Conservation (phyloP, 2,113 vertebrate genomes). For the Nyctereutes procyonoides region DNA sequence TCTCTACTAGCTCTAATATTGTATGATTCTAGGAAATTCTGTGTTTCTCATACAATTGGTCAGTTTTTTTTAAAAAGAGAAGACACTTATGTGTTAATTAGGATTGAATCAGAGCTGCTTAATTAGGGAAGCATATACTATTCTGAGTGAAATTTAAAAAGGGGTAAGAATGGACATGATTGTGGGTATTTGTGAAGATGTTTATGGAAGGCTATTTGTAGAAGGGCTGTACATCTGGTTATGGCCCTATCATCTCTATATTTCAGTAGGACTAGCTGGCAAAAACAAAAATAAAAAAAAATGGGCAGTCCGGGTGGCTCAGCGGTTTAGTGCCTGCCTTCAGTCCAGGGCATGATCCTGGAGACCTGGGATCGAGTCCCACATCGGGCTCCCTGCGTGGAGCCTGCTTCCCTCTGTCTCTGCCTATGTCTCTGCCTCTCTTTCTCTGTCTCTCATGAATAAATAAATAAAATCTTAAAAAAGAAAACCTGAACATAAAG, state of each 20-base stretch:
- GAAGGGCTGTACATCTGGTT: neutral
- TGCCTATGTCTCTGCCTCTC: too few relatives aligned
- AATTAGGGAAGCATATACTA: neutral
- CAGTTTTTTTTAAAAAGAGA: neutral
- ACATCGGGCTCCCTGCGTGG: too few relatives aligned
- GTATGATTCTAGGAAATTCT: neutral
- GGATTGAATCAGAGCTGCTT: neutral
- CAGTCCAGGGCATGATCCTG: too few relatives aligned
- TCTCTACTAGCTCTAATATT: neutral
- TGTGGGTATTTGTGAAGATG: neutral
- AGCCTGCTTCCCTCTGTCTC: too few relatives aligned
- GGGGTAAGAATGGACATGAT: neutral
- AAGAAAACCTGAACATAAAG: neutral
- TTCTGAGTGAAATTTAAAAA: neutral
- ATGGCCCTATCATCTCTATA: neutral
- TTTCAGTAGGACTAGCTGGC: neutral
- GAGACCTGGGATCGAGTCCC: too few relatives aligned
- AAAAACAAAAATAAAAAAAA: too few relatives aligned
- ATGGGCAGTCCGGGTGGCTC: too few relatives aligned
- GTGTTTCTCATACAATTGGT: neutral
- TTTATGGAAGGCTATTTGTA: neutral
- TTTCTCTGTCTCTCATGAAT: too few relatives aligned
- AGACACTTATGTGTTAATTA: neutral
- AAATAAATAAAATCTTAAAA: too few relatives aligned
- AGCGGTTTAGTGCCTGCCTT: too few relatives aligned